Percentiles rank a stretch among this genome's conserved stretches.
These are phyloP conservation scores for Gallinago stenura DNA, from an alignment of 2,797 vertebrate species.

Conservation along the genomic window DNA sequence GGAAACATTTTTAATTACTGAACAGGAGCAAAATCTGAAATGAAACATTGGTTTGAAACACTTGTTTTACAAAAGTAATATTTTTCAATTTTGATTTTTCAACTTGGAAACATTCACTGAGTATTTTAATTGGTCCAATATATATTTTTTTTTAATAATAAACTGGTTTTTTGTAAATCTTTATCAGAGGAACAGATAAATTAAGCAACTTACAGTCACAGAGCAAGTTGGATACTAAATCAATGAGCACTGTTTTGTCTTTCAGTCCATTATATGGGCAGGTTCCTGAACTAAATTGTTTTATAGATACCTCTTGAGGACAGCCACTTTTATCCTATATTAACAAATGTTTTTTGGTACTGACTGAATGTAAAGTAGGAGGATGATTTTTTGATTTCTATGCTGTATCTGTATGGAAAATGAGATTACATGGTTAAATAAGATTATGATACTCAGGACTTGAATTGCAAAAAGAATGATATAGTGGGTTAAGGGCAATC, in stretches of 20 bases:
- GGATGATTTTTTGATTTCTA: conserved; percentile 26
- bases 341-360: neutral
- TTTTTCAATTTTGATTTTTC: neutral
- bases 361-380: neutral
- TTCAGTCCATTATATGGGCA: neutral
- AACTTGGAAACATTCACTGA: neutral
- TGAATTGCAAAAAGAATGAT: neutral
- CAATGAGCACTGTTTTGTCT: neutral
- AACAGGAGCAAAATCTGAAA: neutral
- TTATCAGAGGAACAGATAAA: neutral
- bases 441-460: neutral
- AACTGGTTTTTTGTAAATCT: neutral
- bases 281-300: neutral
- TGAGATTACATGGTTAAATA: neutral
- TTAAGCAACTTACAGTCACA: neutral
- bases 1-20: neutral
- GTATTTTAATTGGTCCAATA: neutral
- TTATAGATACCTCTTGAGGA: neutral
- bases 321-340: neutral
- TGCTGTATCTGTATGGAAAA: neutral
- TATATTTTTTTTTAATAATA: neutral
- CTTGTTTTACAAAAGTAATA: neutral
- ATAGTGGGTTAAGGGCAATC: neutral
- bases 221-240: neutral
- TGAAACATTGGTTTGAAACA: neutral